Evolutionary conservation across 2,888 invertebrate species (phyloP), one percentile per base, ranked within the genome.

Genomic region (Drosophila tripunctata): DNA sequence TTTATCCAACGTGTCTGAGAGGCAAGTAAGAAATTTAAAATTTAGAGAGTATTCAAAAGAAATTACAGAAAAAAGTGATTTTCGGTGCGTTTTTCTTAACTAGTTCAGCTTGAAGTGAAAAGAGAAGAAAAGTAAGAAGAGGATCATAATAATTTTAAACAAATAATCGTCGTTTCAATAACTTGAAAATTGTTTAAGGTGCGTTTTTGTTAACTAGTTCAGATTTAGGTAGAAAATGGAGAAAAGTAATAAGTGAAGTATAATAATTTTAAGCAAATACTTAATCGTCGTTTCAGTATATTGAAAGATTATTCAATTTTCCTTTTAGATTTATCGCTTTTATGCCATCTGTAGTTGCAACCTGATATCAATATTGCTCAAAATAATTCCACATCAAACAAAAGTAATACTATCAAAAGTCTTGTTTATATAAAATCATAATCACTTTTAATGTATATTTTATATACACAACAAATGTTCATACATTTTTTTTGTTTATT

Each of bases 361-460:
- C 6, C 5, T 14, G 15, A 10, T 15, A n/a, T 6, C 5, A 0
- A 10, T 14, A 14, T 31, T 27, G 7, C 19, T 15, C 7, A 3
- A 0, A 38, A 35, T 31, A 31, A 19, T 15, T 15, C 15, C 19
- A 31, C 31, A 38, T 47, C 12, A 44, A 31, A 22, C 7, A 51
- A 27, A 45, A 60, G 44, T 33, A 31, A 7, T 10, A n/a, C 3
- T n/a, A 36, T 52, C 44, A 45, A 22, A 10, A 10, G 6, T 24
- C 17, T 19, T 19, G 41, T 63, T 60, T 44, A 24, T 35, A 43
- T 24, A 43, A 74, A 84, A 85, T 82, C 60, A 86, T 65, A 81
- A 67, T 85, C 65, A 73, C 68, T 82, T 82, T 83, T 69, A 73
- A 84, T 87, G 83, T 85, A 83, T 83, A 83, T 87, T 87, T 76